Conservation (phyloP, 2,797 vertebrate species). For the Sebastes cheni region DNA sequence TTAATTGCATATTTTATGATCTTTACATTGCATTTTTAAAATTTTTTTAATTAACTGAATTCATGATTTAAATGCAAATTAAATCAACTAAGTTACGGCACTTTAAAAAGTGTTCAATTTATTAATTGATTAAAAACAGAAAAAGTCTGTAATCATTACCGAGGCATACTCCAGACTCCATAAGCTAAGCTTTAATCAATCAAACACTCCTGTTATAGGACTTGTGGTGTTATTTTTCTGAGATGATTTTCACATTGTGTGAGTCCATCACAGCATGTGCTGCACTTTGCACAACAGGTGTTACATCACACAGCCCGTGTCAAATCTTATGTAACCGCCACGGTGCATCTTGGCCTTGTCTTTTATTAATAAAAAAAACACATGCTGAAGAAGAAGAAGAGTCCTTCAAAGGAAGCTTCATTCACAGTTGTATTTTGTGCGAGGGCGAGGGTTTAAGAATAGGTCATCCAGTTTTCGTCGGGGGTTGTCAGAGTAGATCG, state of each 20-base stretch:
- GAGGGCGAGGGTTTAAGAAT: slow-evolving; percentile 32
- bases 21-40: no score
- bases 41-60: neutral
- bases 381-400: neutral
- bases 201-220: no score
- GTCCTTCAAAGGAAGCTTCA: slow-evolving; percentile 30
- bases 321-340: slow-evolving; percentile 61
- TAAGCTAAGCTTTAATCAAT: neutral
- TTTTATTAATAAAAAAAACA: slow-evolving; percentile 44
- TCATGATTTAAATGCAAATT: neutral
- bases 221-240: neutral
- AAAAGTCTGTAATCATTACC: neutral
- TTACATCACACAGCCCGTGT: slow-evolving; percentile 62
- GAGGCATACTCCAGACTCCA: neutral
- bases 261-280: slow-evolving; percentile 43
- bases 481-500: slow-evolving; percentile 27
- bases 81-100: neutral
- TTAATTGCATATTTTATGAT: neutral
- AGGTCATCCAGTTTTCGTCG: neutral
- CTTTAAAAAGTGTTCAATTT: neutral
- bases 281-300: slow-evolving; percentile 43
- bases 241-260: neutral
- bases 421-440: slow-evolving; percentile 8
- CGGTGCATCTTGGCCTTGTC: slow-evolving; percentile 5
- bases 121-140: neutral